Evolutionary conservation across 2,113 vertebrate species (phyloP).

Genomic region (Saccopteryx bilineata): DNA sequence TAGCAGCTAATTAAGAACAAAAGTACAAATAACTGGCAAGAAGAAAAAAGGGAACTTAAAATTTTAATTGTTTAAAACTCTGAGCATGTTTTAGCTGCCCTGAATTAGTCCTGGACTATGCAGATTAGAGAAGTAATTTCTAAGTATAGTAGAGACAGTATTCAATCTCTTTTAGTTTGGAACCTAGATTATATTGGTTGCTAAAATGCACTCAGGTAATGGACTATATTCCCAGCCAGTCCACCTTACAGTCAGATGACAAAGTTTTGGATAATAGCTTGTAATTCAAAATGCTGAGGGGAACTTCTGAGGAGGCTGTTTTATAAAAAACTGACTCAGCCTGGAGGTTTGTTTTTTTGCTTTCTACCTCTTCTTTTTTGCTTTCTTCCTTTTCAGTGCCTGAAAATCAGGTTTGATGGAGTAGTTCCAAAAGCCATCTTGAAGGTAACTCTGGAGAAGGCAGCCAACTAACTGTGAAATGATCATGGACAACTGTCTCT

Average conservation of each 20-base stretch:
- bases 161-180: neutral
- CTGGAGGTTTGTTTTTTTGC: neutral
- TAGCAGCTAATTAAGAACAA: slow-evolving; percentile 71
- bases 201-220: neutral
- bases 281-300: neutral
- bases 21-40: slow-evolving; percentile 69
- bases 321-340: neutral
- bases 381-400: neutral
- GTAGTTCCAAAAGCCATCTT: neutral
- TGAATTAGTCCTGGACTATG: slow-evolving; percentile 21
- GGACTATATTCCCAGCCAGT: neutral
- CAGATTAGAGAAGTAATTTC: neutral
- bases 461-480: neutral
- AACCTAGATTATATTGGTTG: neutral
- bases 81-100: neutral
- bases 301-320: neutral
- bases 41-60: slow-evolving; percentile 43
- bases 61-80: slow-evolving; percentile 53
- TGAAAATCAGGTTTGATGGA: neutral
- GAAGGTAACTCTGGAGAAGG: neutral
- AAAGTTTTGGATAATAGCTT: neutral
- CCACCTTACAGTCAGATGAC: neutral
- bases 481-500: no score
- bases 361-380: neutral
- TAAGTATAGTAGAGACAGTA: neutral